These are phyloP conservation scores for Busseola fusca DNA, from an alignment of 2,888 invertebrate species.

Conservation along the genomic window DNA sequence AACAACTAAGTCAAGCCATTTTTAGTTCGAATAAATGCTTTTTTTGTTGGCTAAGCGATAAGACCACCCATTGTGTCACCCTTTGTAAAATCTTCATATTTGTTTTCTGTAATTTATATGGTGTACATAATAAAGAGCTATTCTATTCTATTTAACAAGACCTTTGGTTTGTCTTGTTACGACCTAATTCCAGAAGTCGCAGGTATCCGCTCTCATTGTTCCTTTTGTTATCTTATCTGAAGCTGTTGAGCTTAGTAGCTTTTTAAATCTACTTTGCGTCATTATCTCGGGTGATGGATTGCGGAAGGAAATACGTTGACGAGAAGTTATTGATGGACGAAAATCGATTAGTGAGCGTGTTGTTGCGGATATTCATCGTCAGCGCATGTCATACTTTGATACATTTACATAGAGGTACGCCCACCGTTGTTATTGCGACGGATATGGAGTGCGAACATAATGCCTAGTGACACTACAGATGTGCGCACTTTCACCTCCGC, in stretches of 20 bases:
- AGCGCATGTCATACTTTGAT: conserved; percentile 52
- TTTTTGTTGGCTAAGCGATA: conserved; percentile 16
- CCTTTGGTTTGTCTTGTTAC: conserved; percentile 19
- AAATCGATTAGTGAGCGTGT: conserved; percentile 45
- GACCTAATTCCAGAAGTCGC: conserved; percentile 51
- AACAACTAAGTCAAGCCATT: conserved; percentile 9
- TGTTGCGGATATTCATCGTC: conserved; percentile 45
- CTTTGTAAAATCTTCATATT: too few relatives aligned
- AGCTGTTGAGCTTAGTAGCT: conserved; percentile 61
- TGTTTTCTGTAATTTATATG: too few relatives aligned
- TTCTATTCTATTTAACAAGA: conserved; percentile 37
- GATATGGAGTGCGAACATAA: conserved; percentile 69
- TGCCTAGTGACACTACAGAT: conserved; percentile 70
- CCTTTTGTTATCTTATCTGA: conserved; percentile 70
- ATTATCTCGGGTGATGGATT: conserved; percentile 59
- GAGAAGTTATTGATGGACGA: conserved; percentile 46
- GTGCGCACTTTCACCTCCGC: conserved; percentile 84
- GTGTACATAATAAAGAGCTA: too few relatives aligned
- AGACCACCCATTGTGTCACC: too few relatives aligned
- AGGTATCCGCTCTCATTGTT: conserved; percentile 59
- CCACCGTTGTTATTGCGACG: conserved; percentile 67
- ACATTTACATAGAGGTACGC: conserved; percentile 67
- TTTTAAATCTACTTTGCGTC: conserved; percentile 62
- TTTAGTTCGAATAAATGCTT: conserved; percentile 19
- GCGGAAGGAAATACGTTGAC: conserved; percentile 42